Base-by-base conservation (phyloP, 2,113 vertebrate genomes). In the Pelodiscus sinensis region DNA sequence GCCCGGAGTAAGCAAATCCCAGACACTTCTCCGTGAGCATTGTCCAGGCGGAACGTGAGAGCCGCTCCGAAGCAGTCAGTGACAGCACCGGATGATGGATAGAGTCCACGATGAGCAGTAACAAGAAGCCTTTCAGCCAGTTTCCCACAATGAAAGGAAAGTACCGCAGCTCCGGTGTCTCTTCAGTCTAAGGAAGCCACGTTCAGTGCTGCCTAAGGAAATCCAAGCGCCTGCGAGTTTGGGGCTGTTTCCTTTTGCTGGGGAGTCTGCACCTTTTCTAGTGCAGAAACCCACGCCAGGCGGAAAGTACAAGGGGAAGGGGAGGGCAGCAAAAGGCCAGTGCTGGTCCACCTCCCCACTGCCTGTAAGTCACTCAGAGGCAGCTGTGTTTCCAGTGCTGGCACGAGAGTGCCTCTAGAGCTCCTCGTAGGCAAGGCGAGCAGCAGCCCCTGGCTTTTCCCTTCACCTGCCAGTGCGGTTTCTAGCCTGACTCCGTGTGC, bases 11-110 rank as follows among this genome's bases (percentile, higher is more conserved):
- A 54, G 86, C 55, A 62, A 68, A 95, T 96, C 95, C 96, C 31
- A 86, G 13, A 9, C 88, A 85, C 94, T 82, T 97, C 57, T 88
- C 92, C 77, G 82, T 89, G 85, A 96, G 97, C 98, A 98, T 98
- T 75, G 58, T 96, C 87, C 62, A 89, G 22, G 9, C 68, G 50
- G 29, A 25, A 27, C 8, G 35, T 1, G 65, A 11, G 25, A 31
- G 50, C 73, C 19, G 22, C 22, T 51, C 50, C 88, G 68, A 55
- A 55, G 73, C 85, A 79, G 73, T 18, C 80, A 27, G 79, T n/a
- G 56, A 18, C 79, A 75, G 79, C 54, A 9, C 60, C 44, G 55
- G 81, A 50, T 29, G 60, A 65, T 55, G 44, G 57, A 86, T 21
- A 9, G 51, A 44, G 13, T 31, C 35, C 19, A 35, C 11, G 52